A percentile compares a stretch with the other conserved stretches of the same genome.
phyloP scores from a whole-genome alignment of 2,888 invertebrate genomes.

The Catonia carolina region DNA sequence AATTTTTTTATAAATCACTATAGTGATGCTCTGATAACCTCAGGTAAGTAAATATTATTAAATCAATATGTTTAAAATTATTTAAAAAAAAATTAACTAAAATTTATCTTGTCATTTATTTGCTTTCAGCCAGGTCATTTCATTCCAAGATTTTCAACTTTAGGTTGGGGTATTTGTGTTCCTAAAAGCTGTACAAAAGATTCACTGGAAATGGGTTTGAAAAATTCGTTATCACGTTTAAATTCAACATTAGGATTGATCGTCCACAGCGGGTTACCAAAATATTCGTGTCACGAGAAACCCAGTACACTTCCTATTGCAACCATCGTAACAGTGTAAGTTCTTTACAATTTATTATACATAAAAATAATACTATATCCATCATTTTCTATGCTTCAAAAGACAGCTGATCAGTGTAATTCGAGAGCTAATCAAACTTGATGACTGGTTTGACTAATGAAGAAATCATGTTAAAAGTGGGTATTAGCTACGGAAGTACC shows the following conservation, averaged over 20 bases:
- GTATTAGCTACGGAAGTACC: no score
- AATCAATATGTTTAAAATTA: no score
- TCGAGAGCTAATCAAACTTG: no score
- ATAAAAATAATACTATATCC: no score
- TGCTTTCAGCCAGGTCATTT: conserved; percentile 51
- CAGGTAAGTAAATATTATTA: no score
- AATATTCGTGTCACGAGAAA: conserved; percentile 9
- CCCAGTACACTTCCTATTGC: background rate
- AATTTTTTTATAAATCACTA: no score
- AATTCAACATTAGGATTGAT: conserved; percentile 41
- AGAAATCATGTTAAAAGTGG: no score
- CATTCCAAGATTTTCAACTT: conserved; percentile 51
- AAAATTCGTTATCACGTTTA: conserved; percentile 39
- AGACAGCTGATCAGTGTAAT: background rate
- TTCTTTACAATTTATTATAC: conserved; percentile 26
- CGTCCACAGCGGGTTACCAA: conserved; percentile 41
- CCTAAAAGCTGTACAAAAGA: conserved; percentile 50
- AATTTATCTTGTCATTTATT: no score
- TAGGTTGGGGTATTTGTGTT: conserved; percentile 54
- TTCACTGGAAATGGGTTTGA: conserved; percentile 48
- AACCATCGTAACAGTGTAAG: conserved; percentile 46
- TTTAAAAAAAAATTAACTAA: no score
- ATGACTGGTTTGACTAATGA: no score
- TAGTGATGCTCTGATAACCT: no score
- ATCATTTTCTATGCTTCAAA: background rate